These are phyloP conservation scores for Myiotriccus ornatus DNA, from an alignment of 2,797 vertebrate genomes.

Conservation along the genomic window DNA sequence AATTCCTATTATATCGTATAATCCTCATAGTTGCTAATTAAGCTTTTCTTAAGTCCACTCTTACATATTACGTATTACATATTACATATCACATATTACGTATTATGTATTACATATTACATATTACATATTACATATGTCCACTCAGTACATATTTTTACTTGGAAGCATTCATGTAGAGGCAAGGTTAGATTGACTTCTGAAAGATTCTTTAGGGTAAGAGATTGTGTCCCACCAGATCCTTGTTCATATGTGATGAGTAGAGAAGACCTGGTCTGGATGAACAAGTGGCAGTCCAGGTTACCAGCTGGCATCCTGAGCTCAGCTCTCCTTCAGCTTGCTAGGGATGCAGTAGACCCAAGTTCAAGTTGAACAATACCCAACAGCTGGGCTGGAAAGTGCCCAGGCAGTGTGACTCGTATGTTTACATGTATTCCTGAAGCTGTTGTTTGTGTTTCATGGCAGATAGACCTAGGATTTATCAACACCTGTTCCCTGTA, in stretches of 20 bases:
- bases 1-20: background rate
- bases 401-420: background rate
- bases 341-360: background rate
- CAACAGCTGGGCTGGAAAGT: background rate
- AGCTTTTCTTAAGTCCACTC: background rate
- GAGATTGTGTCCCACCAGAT: background rate
- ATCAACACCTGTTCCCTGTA: background rate
- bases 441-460: background rate
- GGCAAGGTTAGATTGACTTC: background rate
- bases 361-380: background rate
- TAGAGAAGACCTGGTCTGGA: background rate
- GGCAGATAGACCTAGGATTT: background rate
- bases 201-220: background rate
- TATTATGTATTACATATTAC: no score
- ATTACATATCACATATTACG: no score
- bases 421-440: background rate
- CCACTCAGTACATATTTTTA: background rate
- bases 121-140: no score
- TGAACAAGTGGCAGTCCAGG: background rate
- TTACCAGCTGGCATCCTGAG: background rate
- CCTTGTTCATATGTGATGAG: background rate
- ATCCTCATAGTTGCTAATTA: background rate
- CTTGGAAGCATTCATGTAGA: background rate
- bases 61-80: no score
- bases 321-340: background rate